phyloP scores from a whole-genome alignment of 2,797 vertebrate genomes.

The Propithecus deckenii region DNA sequence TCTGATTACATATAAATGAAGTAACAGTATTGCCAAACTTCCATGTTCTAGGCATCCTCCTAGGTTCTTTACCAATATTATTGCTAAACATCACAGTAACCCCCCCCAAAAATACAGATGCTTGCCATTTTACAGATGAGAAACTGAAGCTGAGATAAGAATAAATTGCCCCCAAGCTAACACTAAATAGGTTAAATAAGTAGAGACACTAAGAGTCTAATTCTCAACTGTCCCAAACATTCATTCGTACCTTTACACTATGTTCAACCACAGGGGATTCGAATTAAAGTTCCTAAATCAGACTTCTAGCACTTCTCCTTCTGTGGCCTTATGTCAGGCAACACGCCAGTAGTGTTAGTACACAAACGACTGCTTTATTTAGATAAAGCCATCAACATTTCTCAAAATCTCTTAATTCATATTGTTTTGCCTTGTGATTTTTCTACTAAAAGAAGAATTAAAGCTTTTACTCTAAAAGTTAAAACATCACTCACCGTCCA shows the following conservation, averaged over 20 bases:
- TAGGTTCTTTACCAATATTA: background rate
- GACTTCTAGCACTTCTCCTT: background rate
- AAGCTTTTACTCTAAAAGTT: background rate
- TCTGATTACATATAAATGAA: background rate
- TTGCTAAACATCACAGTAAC: background rate
- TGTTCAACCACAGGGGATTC: background rate
- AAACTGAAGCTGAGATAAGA: background rate
- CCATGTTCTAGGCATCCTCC: background rate
- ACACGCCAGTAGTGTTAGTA: background rate
- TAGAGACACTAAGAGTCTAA: background rate
- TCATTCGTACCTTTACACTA: fast-evolving
- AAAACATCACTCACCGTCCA: background rate
- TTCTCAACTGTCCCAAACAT: background rate
- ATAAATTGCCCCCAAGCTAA: background rate
- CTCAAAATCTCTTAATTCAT: background rate
- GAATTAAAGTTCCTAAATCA: background rate
- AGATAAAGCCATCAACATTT: background rate
- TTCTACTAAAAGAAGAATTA: background rate
- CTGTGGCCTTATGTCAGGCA: background rate
- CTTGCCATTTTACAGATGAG: background rate
- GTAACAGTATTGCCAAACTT: background rate
- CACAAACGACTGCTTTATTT: background rate
- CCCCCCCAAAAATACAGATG: background rate
- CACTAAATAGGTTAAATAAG: background rate
- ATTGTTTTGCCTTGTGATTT: background rate